Percentiles rank a stretch among this genome's conserved stretches.
Evolutionary conservation across 1,140 invertebrate species (phyloP).

Genomic region (Artemia franciscana): DNA sequence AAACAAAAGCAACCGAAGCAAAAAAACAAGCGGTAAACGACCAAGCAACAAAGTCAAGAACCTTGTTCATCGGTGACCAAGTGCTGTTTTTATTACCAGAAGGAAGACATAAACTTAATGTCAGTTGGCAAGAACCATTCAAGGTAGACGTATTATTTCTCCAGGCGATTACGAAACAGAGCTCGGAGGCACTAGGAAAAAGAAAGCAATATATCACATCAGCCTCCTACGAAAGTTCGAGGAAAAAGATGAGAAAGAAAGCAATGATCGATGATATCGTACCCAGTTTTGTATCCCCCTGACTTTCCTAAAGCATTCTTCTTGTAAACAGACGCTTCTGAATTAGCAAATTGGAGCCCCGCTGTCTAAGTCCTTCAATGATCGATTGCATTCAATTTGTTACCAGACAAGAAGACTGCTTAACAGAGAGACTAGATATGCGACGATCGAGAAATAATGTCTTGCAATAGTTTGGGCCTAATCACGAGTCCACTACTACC

Average conservation of each 20-base stretch:
- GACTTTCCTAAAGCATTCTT: slow-evolving; percentile 14
- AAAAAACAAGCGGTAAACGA: background rate
- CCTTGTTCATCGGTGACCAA: too few species aligned
- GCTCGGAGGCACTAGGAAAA: too few species aligned
- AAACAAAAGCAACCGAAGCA: background rate
- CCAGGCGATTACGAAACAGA: too few species aligned
- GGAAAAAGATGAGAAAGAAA: too few species aligned
- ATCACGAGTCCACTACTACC: slow-evolving; percentile 13
- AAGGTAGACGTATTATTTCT: background rate
- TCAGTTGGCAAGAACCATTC: too few species aligned
- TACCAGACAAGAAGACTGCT: background rate
- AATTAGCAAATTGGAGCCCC: slow-evolving; percentile 18
- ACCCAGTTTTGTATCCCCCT: slow-evolving; percentile 15
- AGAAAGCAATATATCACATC: too few species aligned
- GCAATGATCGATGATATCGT: slow-evolving; percentile 12
- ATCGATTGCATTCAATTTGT: too few species aligned
- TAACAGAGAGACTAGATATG: slow-evolving; percentile 12
- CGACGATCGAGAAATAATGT: slow-evolving; percentile 16
- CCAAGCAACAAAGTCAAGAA: background rate
- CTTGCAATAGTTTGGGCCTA: slow-evolving; percentile 16
- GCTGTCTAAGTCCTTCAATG: too few species aligned
- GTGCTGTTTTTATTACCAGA: too few species aligned
- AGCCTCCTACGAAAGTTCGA: background rate
- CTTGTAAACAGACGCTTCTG: slow-evolving; percentile 17
- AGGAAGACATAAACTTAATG: too few species aligned